Conservation (phyloP, 2,113 vertebrate genomes). For the Ursus arctos region DNA sequence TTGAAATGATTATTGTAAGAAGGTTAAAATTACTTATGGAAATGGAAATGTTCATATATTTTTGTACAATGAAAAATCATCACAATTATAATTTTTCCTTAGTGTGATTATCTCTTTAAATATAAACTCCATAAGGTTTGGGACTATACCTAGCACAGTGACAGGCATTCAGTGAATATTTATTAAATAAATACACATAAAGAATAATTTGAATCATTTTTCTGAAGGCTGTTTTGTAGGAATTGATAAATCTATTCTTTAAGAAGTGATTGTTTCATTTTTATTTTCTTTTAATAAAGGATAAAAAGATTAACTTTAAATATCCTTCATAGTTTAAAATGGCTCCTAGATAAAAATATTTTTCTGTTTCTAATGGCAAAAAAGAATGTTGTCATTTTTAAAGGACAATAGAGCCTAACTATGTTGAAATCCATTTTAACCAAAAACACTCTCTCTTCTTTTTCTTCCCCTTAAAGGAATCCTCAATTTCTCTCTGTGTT, state of each 20-base stretch:
- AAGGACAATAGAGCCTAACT: background rate
- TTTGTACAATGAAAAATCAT: conserved; percentile 45
- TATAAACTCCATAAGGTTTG: background rate
- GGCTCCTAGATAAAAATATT: background rate
- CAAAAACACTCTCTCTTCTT: background rate
- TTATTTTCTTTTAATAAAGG: conserved; percentile 38
- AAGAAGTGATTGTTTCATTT: background rate
- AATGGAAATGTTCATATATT: background rate
- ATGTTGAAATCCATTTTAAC: conserved; percentile 29
- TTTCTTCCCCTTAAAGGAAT: conserved; percentile 11
- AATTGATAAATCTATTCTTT: background rate
- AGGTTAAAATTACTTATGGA: background rate
- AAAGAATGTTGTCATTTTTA: background rate
- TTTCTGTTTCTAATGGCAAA: conserved; percentile 24
- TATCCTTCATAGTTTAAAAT: background rate
- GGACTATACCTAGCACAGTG: background rate
- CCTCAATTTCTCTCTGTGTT: background rate
- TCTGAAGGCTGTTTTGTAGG: conserved; percentile 16
- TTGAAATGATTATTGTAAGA: conserved; percentile 47
- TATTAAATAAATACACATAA: conserved; percentile 34
- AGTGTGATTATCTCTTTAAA: conserved; percentile 29
- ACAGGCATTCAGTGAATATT: conserved; percentile 6
- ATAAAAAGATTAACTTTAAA: conserved; percentile 29
- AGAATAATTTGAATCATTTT: conserved; percentile 46
- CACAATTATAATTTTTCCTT: conserved; percentile 34